A percentile compares a stretch with the other conserved stretches of the same genome.
These are phyloP conservation scores for Papilio glaucus DNA, from an alignment of 1,140 invertebrate genomes.

Conservation along the genomic window DNA sequence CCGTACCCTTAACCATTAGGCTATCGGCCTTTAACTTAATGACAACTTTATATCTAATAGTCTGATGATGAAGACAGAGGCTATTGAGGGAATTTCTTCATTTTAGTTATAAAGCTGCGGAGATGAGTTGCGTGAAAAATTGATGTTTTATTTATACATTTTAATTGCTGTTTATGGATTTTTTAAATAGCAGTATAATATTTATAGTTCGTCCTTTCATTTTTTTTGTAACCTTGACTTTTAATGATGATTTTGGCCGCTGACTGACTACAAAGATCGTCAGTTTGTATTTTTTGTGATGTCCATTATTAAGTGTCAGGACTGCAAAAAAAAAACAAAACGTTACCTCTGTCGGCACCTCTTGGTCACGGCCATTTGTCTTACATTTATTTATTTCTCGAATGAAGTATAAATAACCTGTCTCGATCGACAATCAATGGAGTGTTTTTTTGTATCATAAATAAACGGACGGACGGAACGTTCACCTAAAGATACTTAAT, in stretches of 20 bases:
- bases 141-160: too few species aligned
- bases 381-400: slow-evolving; percentile 3
- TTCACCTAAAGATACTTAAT: neutral
- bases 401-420: slow-evolving; percentile 2
- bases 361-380: neutral
- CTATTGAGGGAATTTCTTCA: too few species aligned
- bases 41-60: too few species aligned
- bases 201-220: neutral
- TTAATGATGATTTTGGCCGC: neutral
- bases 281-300: neutral
- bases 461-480: neutral
- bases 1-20: too few species aligned
- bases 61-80: too few species aligned
- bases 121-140: too few species aligned
- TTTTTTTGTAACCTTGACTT: neutral
- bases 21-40: too few species aligned
- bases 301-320: neutral
- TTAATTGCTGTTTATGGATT: too few species aligned
- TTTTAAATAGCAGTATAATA: neutral
- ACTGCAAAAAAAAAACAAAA: neutral
- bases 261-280: neutral
- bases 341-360: neutral
- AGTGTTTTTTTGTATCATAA: slow-evolving; percentile 5
- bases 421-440: neutral
- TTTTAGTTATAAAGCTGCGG: too few species aligned